Conservation (phyloP, 2,113 vertebrate species). For the Muntiacus reevesi region DNA sequence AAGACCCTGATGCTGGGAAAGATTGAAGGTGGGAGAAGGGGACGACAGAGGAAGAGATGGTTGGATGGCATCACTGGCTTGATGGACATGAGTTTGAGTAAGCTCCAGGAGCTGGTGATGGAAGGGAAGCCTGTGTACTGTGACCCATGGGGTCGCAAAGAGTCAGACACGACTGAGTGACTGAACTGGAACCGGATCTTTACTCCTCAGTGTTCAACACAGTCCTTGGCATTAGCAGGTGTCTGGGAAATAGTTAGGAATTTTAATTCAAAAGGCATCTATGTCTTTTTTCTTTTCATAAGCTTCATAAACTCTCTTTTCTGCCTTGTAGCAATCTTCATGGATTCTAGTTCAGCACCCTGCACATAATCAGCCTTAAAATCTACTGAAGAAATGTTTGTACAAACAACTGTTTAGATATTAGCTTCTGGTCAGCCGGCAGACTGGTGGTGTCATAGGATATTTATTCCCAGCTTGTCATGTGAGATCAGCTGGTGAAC, state of each 20-base stretch:
- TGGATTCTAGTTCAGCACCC: not conserved
- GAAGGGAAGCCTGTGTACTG: not conserved
- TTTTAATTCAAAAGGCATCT: not conserved
- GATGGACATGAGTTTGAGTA: not conserved
- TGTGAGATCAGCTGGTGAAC: not conserved
- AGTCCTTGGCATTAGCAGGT: not conserved
- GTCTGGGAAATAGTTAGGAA: not conserved
- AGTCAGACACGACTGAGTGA: fast-evolving
- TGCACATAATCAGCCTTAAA: not conserved
- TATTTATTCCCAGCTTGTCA: not conserved
- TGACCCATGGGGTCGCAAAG: not conserved
- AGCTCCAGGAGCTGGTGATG: not conserved
- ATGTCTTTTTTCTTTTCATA: not conserved
- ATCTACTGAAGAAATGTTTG: not conserved
- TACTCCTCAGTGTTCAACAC: not conserved
- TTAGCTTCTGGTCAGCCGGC: not conserved
- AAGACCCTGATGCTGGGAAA: not conserved
- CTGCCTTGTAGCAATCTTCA: not conserved
- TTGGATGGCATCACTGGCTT: not conserved
- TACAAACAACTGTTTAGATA: not conserved
- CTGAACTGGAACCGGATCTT: not conserved
- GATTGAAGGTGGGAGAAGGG: not conserved
- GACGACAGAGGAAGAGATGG: not conserved
- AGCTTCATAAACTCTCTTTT: not conserved
- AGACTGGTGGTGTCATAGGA: not conserved